Evolutionary conservation across 2,888 invertebrate genomes (phyloP).

Genomic region (Cybosia mesomella): DNA sequence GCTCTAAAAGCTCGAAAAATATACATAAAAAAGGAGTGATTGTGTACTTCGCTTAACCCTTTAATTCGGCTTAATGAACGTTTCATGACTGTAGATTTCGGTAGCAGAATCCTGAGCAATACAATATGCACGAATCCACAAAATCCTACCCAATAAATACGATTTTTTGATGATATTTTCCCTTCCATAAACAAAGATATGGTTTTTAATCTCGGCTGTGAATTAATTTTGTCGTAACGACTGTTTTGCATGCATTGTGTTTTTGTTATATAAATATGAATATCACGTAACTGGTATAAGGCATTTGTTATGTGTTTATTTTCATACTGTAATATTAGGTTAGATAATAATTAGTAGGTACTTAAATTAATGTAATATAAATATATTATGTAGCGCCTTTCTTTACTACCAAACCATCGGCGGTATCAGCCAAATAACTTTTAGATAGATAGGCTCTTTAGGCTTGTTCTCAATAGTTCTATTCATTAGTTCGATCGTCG

Average conservation of each 20-base stretch:
- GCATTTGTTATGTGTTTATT: background rate
- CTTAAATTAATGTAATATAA: too few relatives aligned
- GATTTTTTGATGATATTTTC: conserved; percentile 15
- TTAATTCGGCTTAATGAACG: conserved; percentile 51
- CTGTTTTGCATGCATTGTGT: conserved; percentile 15
- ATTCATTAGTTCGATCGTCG: too few relatives aligned
- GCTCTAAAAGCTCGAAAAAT: background rate
- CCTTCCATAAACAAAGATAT: conserved; percentile 15
- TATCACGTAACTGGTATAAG: background rate
- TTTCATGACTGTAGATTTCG: conserved; percentile 51
- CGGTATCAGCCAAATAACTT: too few relatives aligned
- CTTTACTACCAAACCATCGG: too few relatives aligned
- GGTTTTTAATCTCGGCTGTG: conserved; percentile 16
- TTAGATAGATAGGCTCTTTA: too few relatives aligned
- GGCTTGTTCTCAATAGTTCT: too few relatives aligned
- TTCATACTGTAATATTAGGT: too few relatives aligned
- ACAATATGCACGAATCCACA: conserved; percentile 36
- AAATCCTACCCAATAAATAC: conserved; percentile 23
- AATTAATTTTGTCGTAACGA: conserved; percentile 17
- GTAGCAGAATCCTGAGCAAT: conserved; percentile 27
- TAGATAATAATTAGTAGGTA: too few relatives aligned
- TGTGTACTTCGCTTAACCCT: background rate
- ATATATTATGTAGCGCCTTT: too few relatives aligned
- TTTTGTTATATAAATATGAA: background rate
- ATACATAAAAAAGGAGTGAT: background rate